A percentile compares a stretch with the other conserved stretches of the same genome.
These are phyloP conservation scores for Pyrrhura leucotis DNA, from an alignment of 2,797 vertebrate genomes.

Conservation along the genomic window DNA sequence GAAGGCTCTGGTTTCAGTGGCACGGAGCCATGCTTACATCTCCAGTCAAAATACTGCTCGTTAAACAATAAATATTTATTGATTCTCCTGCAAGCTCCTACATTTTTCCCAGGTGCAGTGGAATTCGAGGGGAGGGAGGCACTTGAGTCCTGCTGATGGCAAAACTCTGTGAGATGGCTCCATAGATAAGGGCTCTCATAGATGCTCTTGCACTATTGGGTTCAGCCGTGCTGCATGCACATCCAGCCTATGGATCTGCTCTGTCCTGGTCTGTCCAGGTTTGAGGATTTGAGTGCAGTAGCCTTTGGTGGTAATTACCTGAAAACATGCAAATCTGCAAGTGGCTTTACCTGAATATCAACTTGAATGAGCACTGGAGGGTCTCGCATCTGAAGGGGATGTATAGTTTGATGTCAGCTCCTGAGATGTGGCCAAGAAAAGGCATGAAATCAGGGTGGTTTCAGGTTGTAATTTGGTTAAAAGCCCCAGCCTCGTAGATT, in stretches of 20 bases:
- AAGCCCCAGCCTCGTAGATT: neutral
- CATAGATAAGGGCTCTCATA: neutral
- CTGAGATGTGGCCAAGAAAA: neutral
- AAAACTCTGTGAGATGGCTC: neutral
- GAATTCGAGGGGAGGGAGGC: neutral
- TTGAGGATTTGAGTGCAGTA: neutral
- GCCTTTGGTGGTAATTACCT: neutral
- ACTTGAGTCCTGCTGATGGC: neutral
- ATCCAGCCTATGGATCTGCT: neutral
- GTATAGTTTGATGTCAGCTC: neutral
- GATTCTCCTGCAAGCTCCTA: slow-evolving; percentile 56
- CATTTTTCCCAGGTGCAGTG: slow-evolving; percentile 70
- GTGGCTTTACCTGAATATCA: neutral
- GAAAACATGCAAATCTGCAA: neutral
- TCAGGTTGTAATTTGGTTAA: neutral
- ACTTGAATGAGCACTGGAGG: neutral
- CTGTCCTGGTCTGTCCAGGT: neutral
- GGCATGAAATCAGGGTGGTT: neutral
- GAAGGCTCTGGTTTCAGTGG: slow-evolving; percentile 54
- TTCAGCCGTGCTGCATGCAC: neutral
- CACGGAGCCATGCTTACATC: slow-evolving; percentile 69
- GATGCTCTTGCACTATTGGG: neutral
- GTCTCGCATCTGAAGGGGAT: fast-evolving
- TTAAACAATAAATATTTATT: slow-evolving; percentile 77
- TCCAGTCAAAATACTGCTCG: slow-evolving; percentile 68